Evolutionary conservation across 1,140 invertebrate genomes (phyloP), one percentile per base, ranked within the genome.

Genomic region (Zaprionus vittiger): DNA sequence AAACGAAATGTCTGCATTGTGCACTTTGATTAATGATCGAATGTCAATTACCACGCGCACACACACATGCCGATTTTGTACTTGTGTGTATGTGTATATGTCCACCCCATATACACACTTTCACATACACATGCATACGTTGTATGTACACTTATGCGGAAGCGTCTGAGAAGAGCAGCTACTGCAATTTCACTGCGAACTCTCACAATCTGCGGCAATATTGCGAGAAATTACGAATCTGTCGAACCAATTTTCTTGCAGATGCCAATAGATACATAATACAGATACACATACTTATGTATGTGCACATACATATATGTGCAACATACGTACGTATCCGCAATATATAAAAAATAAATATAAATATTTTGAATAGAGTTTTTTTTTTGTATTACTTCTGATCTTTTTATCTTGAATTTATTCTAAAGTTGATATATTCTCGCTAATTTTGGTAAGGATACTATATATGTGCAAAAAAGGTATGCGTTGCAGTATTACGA

Each of bases 21-120:
- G 91, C 86, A 89, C 61, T 83, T 92, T 92, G 91, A 92, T 92
- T 92, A 92, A 92, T 92, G 91, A 91, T 92, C 81, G 71, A 82
- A 75, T 84, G 91, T 92, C 91, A 92, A 92, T 92, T 92, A 91
- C 83, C 75, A 75, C 81, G 31, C 37, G 47, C 37, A 62, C 70
- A 57, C 31, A 62, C 57, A 60, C 49, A 71, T 49, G 14, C 52
- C 41, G 41, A 20, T 47, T 22, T 52, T 34, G 31, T 31, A 31
- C 9, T 52, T 20, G 20, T 14, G 17, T 20, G 17, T 20, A 20
- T 20, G 17, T 20, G 17, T 49, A 62, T 84, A 31, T 24, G n/a
- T 73, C 28, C 59, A 26, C 57, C 47, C 26, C 56, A 70, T 41
- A 61, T 44, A 49, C 31, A 47, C 26, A 34, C 2, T 34, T 34